phyloP scores from a whole-genome alignment of 2,797 vertebrate species.

The Protonibea diacanthus region DNA sequence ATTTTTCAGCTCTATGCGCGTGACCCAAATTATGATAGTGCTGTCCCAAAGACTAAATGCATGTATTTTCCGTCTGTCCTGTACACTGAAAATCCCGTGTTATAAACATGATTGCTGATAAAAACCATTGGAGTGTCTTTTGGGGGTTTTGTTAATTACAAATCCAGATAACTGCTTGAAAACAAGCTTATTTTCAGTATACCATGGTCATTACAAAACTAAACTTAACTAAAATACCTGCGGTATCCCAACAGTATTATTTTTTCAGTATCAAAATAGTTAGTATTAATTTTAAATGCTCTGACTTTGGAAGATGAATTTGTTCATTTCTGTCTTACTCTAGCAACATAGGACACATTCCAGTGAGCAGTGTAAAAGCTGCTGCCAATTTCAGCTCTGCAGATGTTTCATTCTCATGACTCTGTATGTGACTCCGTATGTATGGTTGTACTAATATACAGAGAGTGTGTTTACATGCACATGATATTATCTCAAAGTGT shows the following conservation, averaged over 20 bases:
- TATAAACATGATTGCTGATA: neutral
- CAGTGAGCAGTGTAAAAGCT: constrained; percentile 14
- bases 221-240: neutral
- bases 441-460: constrained; percentile 9
- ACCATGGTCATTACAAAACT: neutral
- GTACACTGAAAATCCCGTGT: constrained; percentile 10
- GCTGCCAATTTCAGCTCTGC: constrained; percentile 7
- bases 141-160: neutral
- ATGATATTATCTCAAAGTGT: neutral
- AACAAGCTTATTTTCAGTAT: neutral
- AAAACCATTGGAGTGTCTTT: neutral
- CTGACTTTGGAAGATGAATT: constrained; percentile 21
- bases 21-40: constrained; percentile 27
- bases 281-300: constrained; percentile 27
- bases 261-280: constrained; percentile 8
- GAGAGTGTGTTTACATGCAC: constrained; percentile 46
- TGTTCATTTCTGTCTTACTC: constrained; percentile 10
- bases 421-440: neutral
- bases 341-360: constrained; percentile 33
- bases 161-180: neutral
- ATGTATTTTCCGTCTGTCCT: constrained; percentile 21
- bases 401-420: constrained; percentile 12
- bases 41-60: constrained; percentile 54
- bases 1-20: constrained; percentile 14
- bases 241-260: neutral